Evolutionary conservation across 2,888 invertebrate species (phyloP), one percentile per base, ranked within the genome.

Genomic region (Dasysyrphus albostriatus): DNA sequence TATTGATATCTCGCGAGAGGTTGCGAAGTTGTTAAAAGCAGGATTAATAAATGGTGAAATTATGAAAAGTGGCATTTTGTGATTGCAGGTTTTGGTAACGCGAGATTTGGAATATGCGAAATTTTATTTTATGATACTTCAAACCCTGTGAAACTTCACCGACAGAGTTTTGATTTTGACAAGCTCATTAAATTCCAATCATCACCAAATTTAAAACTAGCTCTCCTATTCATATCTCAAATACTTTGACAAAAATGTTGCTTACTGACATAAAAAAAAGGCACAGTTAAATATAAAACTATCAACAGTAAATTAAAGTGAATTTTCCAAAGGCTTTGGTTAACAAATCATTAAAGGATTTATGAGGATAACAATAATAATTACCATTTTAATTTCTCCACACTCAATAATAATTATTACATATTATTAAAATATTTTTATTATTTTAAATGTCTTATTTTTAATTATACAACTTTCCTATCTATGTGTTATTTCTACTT

Each of bases 381-480:
- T 49, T 47, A 6, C 32, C 24, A 8, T 8, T n/a, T 32, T 29
- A 44, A 63, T 49, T 49, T 19, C 42, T 61, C 61, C 61, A 67
- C 51, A 67, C 14, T 12, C 47, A 42, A 29, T 63, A n/a, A 10
- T 32, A 32, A 7, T n/a, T 58, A 34, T 34, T 56, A 19, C 34
- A 67, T 14, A 65, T 16, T 16, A 24, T 16, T 16, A 24, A 24
- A 24, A 24, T 3, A 24, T 24, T 1, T 24, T 24, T 24, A 24
- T 34, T 65, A 34, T 34, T 67, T 39, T 19, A 19, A 39, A 16
- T 42, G 2, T 34, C 19, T 49, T 67, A 37, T 19, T 19, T 34
- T 67, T 67, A 16, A 67, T 24, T 54, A n/a, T n/a, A 54, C 32
- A 67, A 69, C 69, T 39, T 69, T 69, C 69, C 69, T 69, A 69